Evolutionary conservation across 2,888 invertebrate species (phyloP).

Genomic region (Oscheius sp.): DNA sequence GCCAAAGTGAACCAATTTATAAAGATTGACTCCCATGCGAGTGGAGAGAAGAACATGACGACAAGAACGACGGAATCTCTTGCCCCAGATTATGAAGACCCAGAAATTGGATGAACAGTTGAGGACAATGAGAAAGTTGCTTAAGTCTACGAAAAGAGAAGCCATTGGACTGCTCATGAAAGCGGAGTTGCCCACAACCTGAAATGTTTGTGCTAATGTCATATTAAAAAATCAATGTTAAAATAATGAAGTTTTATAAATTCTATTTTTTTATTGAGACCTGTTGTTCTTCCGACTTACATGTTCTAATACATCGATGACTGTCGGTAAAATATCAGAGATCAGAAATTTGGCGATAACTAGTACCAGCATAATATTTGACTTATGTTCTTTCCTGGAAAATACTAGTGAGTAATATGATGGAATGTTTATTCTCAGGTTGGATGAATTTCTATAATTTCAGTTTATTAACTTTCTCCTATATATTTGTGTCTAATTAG

Average conservation of each 20-base stretch:
- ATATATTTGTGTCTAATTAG: no score
- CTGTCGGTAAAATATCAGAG: conserved; percentile 69
- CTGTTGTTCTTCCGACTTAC: conserved; percentile 44
- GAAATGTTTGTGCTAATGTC: conserved; percentile 26
- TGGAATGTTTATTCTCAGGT: no score
- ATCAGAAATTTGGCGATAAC: conserved; percentile 67
- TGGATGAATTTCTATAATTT: no score
- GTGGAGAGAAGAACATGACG: conserved; percentile 38
- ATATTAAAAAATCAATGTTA: no score
- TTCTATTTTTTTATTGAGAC: conserved; percentile 1
- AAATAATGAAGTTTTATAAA: no score
- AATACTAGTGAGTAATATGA: background rate
- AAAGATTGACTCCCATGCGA: conserved; percentile 41
- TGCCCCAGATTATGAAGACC: conserved; percentile 69
- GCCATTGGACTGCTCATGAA: conserved; percentile 65
- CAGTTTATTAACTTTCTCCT: background rate
- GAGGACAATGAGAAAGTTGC: conserved; percentile 66
- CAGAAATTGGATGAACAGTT: conserved; percentile 69
- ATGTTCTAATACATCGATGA: conserved; percentile 67
- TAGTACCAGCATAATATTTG: conserved; percentile 67
- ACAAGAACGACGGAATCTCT: conserved; percentile 58
- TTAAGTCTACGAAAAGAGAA: conserved; percentile 67
- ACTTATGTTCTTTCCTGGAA: conserved; percentile 66
- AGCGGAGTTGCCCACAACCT: conserved; percentile 63
- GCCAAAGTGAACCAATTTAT: conserved; percentile 45